A percentile compares a stretch with the other conserved stretches of the same genome.
Conservation (phyloP, 2,113 vertebrate genomes). For the Corythaixoides concolor region DNA sequence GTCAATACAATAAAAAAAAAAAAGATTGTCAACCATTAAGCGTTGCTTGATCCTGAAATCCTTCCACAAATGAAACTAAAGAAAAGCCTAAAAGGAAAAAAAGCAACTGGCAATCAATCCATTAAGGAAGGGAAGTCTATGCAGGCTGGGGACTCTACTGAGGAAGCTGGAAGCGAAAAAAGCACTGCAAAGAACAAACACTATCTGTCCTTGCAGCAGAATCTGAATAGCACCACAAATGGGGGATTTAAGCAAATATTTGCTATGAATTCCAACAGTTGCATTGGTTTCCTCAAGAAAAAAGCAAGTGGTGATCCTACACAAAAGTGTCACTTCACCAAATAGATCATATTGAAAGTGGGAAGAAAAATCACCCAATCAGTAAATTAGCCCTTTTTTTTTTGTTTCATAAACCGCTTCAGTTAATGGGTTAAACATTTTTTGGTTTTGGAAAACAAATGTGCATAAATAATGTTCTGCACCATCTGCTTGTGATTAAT, state of each 20-base stretch:
- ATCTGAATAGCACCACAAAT: neutral
- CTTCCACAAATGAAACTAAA: neutral
- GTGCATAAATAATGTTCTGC: conserved; percentile 57
- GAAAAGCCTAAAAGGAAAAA: neutral
- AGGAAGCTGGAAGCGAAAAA: neutral
- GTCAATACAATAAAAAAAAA: neutral
- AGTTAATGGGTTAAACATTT: conserved; percentile 50
- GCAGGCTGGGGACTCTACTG: neutral
- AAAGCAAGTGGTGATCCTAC: neutral
- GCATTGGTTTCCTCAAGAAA: neutral
- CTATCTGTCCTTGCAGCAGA: neutral
- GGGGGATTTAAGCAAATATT: no score
- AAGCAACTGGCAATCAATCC: fast-evolving
- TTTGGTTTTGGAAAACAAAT: conserved; percentile 30
- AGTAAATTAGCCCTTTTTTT: conserved; percentile 10
- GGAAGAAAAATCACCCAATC: conserved; percentile 5
- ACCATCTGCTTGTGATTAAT: conserved; percentile 66
- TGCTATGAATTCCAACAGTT: neutral
- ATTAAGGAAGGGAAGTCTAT: fast-evolving
- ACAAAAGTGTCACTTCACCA: neutral
- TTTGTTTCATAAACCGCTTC: neutral
- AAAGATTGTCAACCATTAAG: neutral
- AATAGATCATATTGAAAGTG: neutral
- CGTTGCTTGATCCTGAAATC: neutral
- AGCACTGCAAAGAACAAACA: neutral